Evolutionary conservation across 2,888 invertebrate genomes (phyloP), one percentile per base, ranked within the genome.

Genomic region (Eupithecia subfuscata): DNA sequence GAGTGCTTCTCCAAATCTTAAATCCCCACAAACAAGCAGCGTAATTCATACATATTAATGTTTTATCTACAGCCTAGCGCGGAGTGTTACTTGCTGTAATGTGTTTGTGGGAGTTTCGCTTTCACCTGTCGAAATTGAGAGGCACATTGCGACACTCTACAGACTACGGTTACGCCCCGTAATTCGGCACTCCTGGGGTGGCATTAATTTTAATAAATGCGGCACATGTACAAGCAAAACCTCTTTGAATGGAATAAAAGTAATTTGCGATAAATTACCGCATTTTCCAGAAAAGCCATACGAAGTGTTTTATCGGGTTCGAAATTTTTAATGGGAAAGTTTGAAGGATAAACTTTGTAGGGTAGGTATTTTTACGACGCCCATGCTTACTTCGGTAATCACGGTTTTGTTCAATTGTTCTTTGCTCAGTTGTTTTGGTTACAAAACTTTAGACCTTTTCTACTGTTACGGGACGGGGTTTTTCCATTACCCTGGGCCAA

Each of bases 1-100:
- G 86, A 85, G 86, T 84, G 83, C 86, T 85, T 85, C 87, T 88
- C 88, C 87, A 91, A 93, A 92, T 92, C 92, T 91, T 90, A 91
- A 88, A 84, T 87, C 83, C 81, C 90, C 89, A 85, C 91, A 92
- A 92, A 92, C 93, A 93, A 90, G 90, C 85, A 83, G 82, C 86
- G 83, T 80, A 82, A 79, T 88, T 93, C 92, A 93, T 94, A 91
- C 94, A 94, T 93, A 93, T 93, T 93, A 91, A 94, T 94, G 90
- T 88, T 89, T 90, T 91, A 91, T 92, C 89, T 90, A 90, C 92
- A 90, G 87, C 88, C 90, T 87, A 88, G 86, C 87, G 82, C 85
- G 84, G 87, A 89, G 87, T 85, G 85, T 87, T 87, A 87, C 86
- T 84, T 85, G 86, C 86, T 87, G 88, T 90, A 91, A 90, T 90